Conservation (phyloP, 2,888 invertebrate species). For the Volucella zonaria region DNA sequence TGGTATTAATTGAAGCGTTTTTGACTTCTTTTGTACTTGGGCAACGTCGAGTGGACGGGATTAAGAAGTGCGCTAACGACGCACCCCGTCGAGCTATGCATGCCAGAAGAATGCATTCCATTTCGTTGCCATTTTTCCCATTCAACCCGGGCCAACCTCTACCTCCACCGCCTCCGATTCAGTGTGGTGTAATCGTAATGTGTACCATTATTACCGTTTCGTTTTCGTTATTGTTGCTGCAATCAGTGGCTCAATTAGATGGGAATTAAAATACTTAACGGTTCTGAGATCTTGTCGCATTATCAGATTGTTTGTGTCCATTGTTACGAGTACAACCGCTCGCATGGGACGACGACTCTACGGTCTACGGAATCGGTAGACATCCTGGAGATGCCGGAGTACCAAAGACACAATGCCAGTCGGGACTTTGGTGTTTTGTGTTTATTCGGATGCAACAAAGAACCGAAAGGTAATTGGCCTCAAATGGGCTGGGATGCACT, state of each 20-base stretch:
- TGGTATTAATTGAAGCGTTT: conserved; percentile 73
- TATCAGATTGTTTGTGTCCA: conserved; percentile 71
- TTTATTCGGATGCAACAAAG: conserved; percentile 50
- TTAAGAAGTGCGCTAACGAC: conserved; percentile 69
- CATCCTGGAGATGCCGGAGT: conserved; percentile 68
- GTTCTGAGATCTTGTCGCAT: conserved; percentile 71
- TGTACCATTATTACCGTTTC: conserved; percentile 54
- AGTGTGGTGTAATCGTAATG: conserved; percentile 35
- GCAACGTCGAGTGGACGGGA: conserved; percentile 57
- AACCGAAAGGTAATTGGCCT: conserved; percentile 65
- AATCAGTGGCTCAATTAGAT: conserved; percentile 73
- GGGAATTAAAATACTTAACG: conserved; percentile 72
- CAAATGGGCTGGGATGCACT: conserved; percentile 31
- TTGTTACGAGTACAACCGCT: conserved; percentile 61
- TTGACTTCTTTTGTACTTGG: conserved; percentile 67
- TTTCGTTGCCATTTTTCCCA: conserved; percentile 50
- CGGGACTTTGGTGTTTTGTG: conserved; percentile 1
- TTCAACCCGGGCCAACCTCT: neutral
- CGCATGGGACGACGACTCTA: conserved; percentile 45
- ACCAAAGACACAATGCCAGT: conserved; percentile 38
- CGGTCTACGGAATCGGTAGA: conserved; percentile 48
- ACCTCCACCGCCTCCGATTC: conserved; percentile 23
- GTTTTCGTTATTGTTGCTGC: conserved; percentile 61
- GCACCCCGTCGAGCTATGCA: conserved; percentile 63
- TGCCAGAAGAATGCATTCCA: conserved; percentile 56